Evolutionary conservation across 2,113 vertebrate genomes (phyloP).

Genomic region (Cinclus cinclus): DNA sequence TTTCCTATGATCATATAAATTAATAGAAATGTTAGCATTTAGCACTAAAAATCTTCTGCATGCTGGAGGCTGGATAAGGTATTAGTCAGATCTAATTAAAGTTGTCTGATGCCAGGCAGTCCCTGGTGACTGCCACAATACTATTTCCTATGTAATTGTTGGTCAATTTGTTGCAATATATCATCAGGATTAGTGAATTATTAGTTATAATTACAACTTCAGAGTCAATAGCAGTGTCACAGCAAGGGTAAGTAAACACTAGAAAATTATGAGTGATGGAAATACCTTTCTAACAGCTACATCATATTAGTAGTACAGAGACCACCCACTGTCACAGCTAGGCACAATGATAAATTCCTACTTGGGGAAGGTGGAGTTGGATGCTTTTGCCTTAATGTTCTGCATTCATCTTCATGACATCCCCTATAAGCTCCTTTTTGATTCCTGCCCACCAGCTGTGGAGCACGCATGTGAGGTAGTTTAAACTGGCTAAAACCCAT

Average conservation of each 20-base stretch:
- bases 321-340: neutral
- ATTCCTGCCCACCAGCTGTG: neutral
- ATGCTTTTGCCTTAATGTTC: neutral
- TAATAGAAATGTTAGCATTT: slow-evolving; percentile 5
- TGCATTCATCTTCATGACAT: neutral
- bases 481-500: neutral
- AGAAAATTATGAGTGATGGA: slow-evolving; percentile 37
- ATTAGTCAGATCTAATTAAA: slow-evolving; percentile 55
- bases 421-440: neutral
- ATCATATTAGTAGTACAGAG: neutral
- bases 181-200: slow-evolving; percentile 60
- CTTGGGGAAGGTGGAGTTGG: neutral
- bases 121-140: neutral
- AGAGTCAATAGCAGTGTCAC: slow-evolving; percentile 56
- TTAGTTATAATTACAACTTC: slow-evolving; percentile 53
- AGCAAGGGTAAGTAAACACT: slow-evolving; percentile 67
- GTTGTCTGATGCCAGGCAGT: slow-evolving; percentile 14
- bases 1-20: neutral
- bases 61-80: neutral
- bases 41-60: neutral
- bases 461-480: fast-evolving
- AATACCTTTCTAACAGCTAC: slow-evolving; percentile 22
- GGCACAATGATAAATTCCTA: neutral
- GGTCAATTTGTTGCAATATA: slow-evolving; percentile 54
- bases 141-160: neutral